Base-by-base conservation (phyloP, 1,140 invertebrate genomes). In the Drosophila kepulauana region DNA sequence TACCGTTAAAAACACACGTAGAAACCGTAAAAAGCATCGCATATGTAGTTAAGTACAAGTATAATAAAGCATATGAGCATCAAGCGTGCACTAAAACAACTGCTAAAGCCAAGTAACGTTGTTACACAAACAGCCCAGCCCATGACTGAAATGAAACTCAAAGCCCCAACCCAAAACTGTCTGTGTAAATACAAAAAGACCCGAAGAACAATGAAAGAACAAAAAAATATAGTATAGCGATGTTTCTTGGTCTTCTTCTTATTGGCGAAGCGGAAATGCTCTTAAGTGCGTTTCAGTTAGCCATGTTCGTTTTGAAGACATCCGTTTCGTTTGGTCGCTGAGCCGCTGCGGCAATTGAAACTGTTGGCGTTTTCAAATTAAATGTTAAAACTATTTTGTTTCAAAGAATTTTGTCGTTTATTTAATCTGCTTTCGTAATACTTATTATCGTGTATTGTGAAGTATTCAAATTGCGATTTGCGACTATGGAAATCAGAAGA, bases 61-160 rank as follows among this genome's bases (percentile, higher is more conserved):
- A 67, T 88, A 78, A 88, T 87, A 88, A 80, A 84, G 80, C 77
- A 75, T 56, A 88, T 82, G 79, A 74, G 82, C 77, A 78, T 73
- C 62, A 88, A 62, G 68, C 68, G 73, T 71, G 73, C 73, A 65
- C 73, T 75, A 75, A 75, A 75, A 70, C 56, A 75, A 75, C 51
- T 33, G 35, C 56, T 33, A 73, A 54, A 54, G 64, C 45, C 45
- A 58, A 58, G 63, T 66, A 67, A 68, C 56, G 38, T 30, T 67
- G 70, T 28, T 61, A 52, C n/a, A 15, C 16, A n/a, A 33, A 16
- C 10, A 46, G 35, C 25, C 11, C 10, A 41, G 15, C 20, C 15
- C 30, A 10, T 10, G 35, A 38, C 7, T 10, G 35, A 38, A 38
- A 38, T 10, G 35, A 38, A 38, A 38, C 35, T 8, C 35, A 61